These are phyloP conservation scores for Hemiscyllium ocellatum DNA, from an alignment of 2,113 vertebrate species.

Conservation along the genomic window DNA sequence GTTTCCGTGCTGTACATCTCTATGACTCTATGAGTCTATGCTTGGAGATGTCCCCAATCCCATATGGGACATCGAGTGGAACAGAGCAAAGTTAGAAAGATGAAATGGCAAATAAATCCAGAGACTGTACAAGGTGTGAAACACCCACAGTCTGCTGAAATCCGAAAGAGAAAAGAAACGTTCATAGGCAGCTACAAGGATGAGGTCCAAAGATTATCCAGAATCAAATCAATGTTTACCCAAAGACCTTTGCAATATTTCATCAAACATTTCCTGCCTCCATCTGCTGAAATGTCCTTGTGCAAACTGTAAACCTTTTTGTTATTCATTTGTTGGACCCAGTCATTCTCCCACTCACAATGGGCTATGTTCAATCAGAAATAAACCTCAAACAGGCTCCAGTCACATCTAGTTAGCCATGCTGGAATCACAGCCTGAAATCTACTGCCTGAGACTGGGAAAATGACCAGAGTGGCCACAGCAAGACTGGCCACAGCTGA, in stretches of 20 bases:
- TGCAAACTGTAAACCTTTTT: neutral
- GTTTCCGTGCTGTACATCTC: too few relatives aligned
- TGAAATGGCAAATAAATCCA: neutral
- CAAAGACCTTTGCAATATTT: neutral
- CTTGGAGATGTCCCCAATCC: neutral
- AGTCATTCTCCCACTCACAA: neutral
- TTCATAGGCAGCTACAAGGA: neutral
- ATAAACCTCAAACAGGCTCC: neutral
- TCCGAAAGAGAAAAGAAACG: neutral
- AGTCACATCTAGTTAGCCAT: neutral
- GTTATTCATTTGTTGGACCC: neutral
- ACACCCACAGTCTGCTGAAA: neutral
- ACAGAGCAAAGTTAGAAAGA: neutral
- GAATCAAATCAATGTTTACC: neutral
- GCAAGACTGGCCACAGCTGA: neutral
- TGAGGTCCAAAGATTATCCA: neutral
- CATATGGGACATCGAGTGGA: neutral
- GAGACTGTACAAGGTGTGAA: neutral
- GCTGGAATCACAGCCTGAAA: too few relatives aligned
- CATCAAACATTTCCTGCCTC: neutral
- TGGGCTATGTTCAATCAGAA: neutral
- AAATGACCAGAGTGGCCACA: too few relatives aligned
- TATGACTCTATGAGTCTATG: too few relatives aligned
- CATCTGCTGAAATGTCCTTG: neutral
- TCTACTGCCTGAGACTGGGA: neutral